These are phyloP conservation scores for Rhogogaster chlorosoma DNA, from an alignment of 2,888 invertebrate genomes.

Conservation along the genomic window DNA sequence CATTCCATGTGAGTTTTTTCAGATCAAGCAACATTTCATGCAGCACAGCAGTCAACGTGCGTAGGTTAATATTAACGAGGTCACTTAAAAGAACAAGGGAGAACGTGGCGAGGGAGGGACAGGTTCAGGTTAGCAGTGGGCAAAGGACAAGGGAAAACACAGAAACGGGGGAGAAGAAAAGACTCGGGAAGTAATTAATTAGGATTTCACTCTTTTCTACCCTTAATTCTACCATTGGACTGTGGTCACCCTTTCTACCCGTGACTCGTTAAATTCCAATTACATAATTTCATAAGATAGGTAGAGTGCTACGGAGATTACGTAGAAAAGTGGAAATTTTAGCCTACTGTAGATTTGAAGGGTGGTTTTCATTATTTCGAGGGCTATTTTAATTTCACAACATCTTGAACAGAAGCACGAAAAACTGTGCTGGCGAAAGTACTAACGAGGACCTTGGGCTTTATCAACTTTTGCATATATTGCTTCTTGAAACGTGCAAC, in stretches of 20 bases:
- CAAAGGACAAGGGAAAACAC: constrained; percentile 38
- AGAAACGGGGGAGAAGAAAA: constrained; percentile 42
- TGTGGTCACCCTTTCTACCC: constrained; percentile 58
- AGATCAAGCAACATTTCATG: background rate
- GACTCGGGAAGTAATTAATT: constrained; percentile 71
- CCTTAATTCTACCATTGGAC: constrained; percentile 69
- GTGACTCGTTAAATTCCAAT: constrained; percentile 71
- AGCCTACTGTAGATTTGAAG: background rate
- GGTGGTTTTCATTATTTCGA: background rate
- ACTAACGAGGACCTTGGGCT: background rate
- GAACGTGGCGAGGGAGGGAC: constrained; percentile 55
- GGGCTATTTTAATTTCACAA: background rate
- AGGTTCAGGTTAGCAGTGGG: background rate
- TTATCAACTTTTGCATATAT: background rate
- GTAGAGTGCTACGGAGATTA: background rate
- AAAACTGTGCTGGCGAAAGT: background rate
- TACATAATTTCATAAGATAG: constrained; percentile 59
- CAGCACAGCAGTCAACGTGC: background rate
- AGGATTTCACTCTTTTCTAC: constrained; percentile 74
- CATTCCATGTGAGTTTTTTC: background rate
- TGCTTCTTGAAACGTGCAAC: background rate
- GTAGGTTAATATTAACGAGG: background rate
- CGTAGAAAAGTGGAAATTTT: background rate
- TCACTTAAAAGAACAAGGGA: constrained; percentile 14
- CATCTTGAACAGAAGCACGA: background rate